Evolutionary conservation across 1,140 invertebrate species (phyloP), one percentile per base, ranked within the genome.

Genomic region (Drosophila busckii): DNA sequence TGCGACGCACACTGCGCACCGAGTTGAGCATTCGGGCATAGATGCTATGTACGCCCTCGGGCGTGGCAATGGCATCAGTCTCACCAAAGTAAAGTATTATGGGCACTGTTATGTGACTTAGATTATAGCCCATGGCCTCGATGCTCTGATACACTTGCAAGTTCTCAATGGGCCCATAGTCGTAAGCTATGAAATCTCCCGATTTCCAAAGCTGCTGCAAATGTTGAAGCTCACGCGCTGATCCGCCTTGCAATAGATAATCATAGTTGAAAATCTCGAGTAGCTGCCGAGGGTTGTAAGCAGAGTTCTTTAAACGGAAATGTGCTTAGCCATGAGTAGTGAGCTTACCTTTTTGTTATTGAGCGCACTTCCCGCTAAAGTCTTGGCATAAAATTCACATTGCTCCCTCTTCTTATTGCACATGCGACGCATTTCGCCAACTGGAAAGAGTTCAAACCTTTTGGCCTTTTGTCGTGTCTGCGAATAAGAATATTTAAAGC

Each of bases 41-140:
- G 6, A 93, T 86, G 23, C 86, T 88, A 38, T 90, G 88, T 0
- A 93, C 89, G 65, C 92, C 92, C 1, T 67, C 62, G 3, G 90
- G 87, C 41, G 90, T 88, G 9, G 90, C 92, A 4, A 96, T 80
- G 41, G 90, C 92, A 84, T 96, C 95, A 45, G 92, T 93, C 29
- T 91, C 89, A 3, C 92, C 91, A 65, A 92, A 94, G 83, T 93
- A 92, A 2, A 96, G 71, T 20, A 90, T 90, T 0, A 94, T 89
- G 0, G 93, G 92, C 0, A 91, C 87, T 0, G 73, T 89, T 1
- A 94, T 87, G 13, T 89, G 89, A 2, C 70, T 82, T 0, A 93
- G 54, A 64, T 91, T 76, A 66, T 94, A 94, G 1, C 65, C 42
- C 2, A 89, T 88, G 2, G 91, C 89, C 12, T 64, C 87, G 0